Evolutionary conservation across 2,888 invertebrate genomes (phyloP).

Genomic region (Chymomyza procnemis): DNA sequence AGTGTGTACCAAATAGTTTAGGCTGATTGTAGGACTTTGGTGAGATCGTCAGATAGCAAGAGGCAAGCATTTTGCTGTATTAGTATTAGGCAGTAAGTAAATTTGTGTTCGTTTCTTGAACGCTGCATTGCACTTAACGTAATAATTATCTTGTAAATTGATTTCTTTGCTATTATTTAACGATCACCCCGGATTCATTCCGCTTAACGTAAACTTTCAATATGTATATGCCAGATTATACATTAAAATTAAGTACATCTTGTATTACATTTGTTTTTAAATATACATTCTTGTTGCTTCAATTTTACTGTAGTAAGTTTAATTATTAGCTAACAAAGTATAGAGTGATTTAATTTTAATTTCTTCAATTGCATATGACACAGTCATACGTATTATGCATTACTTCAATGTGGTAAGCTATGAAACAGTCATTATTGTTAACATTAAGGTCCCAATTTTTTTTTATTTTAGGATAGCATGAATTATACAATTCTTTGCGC

Average conservation of each 20-base stretch:
- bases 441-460: no score
- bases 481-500: no score
- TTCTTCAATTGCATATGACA: no score
- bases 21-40: slow-evolving; percentile 26
- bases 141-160: neutral
- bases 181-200: slow-evolving; percentile 45
- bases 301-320: neutral
- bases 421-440: no score
- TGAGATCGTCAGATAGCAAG: slow-evolving; percentile 17
- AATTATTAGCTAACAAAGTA: neutral
- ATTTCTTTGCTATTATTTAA: neutral
- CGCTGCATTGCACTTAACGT: neutral
- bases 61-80: slow-evolving; percentile 11
- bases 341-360: neutral
- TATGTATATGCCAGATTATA: neutral
- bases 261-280: neutral
- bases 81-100: neutral
- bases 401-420: no score
- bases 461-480: no score
- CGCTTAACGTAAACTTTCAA: slow-evolving; percentile 40
- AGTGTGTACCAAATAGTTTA: slow-evolving; percentile 64
- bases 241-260: neutral
- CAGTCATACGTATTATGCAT: no score
- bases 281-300: neutral
- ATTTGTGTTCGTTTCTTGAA: slow-evolving; percentile 11